Percentiles rank a stretch among this genome's conserved stretches.
Evolutionary conservation across 92 coral and sea anemone species (phyloP).

Genomic region (Muricea muricata): DNA sequence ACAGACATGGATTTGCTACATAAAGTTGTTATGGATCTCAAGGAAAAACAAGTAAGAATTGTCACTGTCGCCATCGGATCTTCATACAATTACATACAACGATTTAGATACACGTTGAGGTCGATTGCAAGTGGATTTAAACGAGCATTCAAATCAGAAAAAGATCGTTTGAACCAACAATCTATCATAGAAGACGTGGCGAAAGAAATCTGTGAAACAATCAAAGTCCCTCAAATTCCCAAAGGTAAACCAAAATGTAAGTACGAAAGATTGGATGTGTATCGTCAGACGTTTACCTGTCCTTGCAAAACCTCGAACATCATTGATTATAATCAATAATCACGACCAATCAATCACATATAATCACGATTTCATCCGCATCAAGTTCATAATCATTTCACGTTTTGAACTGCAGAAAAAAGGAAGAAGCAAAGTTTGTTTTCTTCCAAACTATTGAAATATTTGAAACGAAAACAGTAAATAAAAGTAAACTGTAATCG

Average conservation of each 20-base stretch:
- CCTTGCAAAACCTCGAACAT: too few species aligned
- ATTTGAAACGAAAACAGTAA: too few species aligned
- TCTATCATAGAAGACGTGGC: not conserved
- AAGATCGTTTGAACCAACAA: not conserved
- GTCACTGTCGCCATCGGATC: conserved; percentile 15
- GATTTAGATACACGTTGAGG: conserved; percentile 7
- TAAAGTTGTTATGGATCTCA: not conserved
- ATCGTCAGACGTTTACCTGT: too few species aligned
- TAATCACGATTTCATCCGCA: too few species aligned
- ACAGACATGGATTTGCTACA: not conserved
- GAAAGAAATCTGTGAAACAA: not conserved
- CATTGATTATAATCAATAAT: too few species aligned
- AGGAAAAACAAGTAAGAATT: conserved; percentile 19
- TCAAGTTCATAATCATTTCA: too few species aligned
- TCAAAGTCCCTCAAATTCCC: not conserved
- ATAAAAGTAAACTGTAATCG: too few species aligned
- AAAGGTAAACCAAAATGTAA: conserved; percentile 18
- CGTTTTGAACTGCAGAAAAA: too few species aligned
- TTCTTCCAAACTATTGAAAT: too few species aligned
- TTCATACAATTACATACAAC: not conserved
- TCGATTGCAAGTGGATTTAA: conserved; percentile 29
- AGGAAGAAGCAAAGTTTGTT: too few species aligned
- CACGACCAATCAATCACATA: too few species aligned
- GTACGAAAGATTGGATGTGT: not conserved
- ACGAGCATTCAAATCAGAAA: conserved; percentile 1